Evolutionary conservation across 1,140 invertebrate genomes (phyloP), one percentile per base, ranked within the genome.

Genomic region (Meloidogyne exigua): DNA sequence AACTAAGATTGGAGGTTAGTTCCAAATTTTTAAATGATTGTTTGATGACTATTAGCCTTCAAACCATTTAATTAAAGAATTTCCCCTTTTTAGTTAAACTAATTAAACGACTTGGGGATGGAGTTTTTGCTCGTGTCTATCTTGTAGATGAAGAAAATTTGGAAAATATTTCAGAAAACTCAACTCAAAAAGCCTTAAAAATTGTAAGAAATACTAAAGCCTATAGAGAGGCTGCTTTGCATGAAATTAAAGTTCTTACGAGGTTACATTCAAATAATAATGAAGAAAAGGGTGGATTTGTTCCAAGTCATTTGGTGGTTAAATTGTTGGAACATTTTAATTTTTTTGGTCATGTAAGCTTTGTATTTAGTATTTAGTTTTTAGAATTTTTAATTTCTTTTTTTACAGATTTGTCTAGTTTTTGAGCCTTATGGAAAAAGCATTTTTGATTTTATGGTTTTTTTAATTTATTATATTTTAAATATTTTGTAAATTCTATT

Each of bases 401-500:
- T 57, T n/a, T 57, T 57, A 9, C 2, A 57, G 49, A 57, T 21
- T n/a, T 98, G 96, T 89, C 95, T 99, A 87, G 93, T 94, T 78
- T 99, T 99, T 90, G 95, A 98, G 89, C 95, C 98, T 92, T 91
- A 98, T 76, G 96, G 96, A 76, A 91, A 96, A 63, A 97, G 95
- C 90, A 95, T 99, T 80, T 99, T 98, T 90, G 96, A 99, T 90
- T 99, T 99, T 89, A 90, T 98, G 66, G 66, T 68, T 21, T 57
- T 9, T 57, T 36, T 39, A 39, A 42, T 32, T 68, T 42, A n/a
- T 23, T 10, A 18, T 68, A 18, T 68, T 9, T 2, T 42, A 9
- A 36, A 68, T 18, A 0, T 68, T 42, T 68, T 36, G 9, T 32
- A 3, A 15, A 0, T 32, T 68, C 15, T 10, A 18, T n/a, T n/a